These are phyloP conservation scores for Hypothenemus hampei DNA, from an alignment of 1,140 invertebrate species.

Conservation along the genomic window DNA sequence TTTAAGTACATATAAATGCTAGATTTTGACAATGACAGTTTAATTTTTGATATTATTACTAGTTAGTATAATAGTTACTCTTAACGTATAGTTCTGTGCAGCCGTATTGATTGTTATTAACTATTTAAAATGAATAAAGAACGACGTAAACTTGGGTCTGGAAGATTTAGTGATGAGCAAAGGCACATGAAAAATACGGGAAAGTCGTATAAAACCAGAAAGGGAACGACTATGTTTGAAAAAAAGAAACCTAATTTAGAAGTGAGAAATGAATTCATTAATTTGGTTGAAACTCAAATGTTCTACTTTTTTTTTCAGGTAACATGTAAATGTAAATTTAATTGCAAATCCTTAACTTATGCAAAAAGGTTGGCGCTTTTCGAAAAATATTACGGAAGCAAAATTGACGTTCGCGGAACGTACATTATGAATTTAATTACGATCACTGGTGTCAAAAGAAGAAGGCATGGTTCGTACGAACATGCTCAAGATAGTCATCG, in stretches of 20 bases:
- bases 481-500: too few species aligned
- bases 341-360: conserved; percentile 8
- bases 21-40: too few species aligned
- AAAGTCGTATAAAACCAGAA: conserved; percentile 9
- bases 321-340: conserved; percentile 21
- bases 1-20: too few species aligned
- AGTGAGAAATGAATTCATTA: too few species aligned
- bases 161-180: conserved; percentile 9
- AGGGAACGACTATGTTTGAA: conserved; percentile 3
- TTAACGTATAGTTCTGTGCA: too few species aligned
- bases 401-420: conserved; percentile 10
- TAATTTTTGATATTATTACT: too few species aligned
- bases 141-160: conserved; percentile 8
- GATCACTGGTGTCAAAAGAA: conserved; percentile 11
- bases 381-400: conserved; percentile 10
- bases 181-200: conserved; percentile 5
- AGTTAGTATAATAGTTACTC: too few species aligned
- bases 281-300: neutral
- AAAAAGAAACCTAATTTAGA: too few species aligned
- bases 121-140: conserved; percentile 8
- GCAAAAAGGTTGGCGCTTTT: conserved; percentile 16
- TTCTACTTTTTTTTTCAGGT: conserved; percentile 15
- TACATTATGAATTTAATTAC: conserved; percentile 15
- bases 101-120: too few species aligned
- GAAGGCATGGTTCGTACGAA: conserved; percentile 21